A percentile compares a stretch with the other conserved stretches of the same genome.
Conservation (phyloP, 2,797 vertebrate genomes). For the Lutjanus argentimaculatus region DNA sequence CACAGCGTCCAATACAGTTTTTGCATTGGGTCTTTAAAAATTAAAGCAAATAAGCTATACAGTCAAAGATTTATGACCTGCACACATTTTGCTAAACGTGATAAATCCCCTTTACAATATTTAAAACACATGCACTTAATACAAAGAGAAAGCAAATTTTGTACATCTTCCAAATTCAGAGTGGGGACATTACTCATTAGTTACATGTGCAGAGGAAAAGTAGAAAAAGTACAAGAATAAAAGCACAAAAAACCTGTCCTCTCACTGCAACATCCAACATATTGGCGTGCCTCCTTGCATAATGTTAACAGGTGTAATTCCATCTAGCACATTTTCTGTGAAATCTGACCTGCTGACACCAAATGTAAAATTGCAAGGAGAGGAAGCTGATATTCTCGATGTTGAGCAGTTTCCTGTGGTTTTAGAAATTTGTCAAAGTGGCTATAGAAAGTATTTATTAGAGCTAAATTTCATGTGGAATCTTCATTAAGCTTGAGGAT, state of each 20-base stretch:
- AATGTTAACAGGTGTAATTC: not conserved
- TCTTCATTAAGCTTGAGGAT: not conserved
- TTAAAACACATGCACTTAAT: not conserved
- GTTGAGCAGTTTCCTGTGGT: not conserved
- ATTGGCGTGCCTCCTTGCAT: not conserved
- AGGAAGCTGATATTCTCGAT: not conserved
- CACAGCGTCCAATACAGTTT: not conserved
- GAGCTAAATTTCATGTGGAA: not conserved
- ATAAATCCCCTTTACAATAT: not conserved
- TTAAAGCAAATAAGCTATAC: not conserved
- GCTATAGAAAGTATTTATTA: not conserved
- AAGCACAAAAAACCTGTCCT: not conserved
- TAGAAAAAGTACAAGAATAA: not conserved
- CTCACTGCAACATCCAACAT: not conserved
- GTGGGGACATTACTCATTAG: not conserved
- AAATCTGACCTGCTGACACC: slow-evolving; percentile 9
- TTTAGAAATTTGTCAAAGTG: not conserved
- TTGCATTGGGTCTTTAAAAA: not conserved
- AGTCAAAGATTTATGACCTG: not conserved
- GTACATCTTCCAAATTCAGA: not conserved
- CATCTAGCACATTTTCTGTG: not conserved
- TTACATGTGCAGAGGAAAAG: not conserved
- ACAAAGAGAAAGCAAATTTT: not conserved
- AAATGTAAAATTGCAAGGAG: not conserved
- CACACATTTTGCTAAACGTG: slow-evolving; percentile 4